Evolutionary conservation across 2,888 invertebrate genomes (phyloP), one percentile per base, ranked within the genome.

Genomic region (Listrodromus nycthemerus): DNA sequence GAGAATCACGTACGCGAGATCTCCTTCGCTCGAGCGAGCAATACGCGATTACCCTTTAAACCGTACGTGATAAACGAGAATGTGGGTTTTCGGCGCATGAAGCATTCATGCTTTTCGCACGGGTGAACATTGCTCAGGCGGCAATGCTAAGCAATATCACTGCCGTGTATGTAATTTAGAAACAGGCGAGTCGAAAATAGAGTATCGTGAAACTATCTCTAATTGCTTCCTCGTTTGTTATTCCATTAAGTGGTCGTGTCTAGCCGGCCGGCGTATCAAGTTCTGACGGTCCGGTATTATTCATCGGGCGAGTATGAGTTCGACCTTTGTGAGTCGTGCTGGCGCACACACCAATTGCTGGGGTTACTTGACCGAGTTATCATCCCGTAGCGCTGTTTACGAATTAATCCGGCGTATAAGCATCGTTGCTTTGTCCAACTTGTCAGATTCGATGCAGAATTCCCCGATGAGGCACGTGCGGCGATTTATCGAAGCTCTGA

Each of bases 191-290:
- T 80, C 78, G 83, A 67, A 41, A 86, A 88, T 84, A 82, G 86
- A 76, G 76, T 85, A 84, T 87, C 86, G 83, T 84, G 87, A 86
- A 88, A 86, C 87, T 83, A 84, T 37, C 82, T 88, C 86, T 89
- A 90, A 90, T 90, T 90, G 89, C 88, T 84, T 87, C 70, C 88
- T 89, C 89, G 87, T 90, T 90, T 90, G 89, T 89, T 90, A 90
- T 90, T 90, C 90, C 90, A 90, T 90, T 90, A 90, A 87, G 86
- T 86, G 85, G 85, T 86, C 80, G 74, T 86, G 87, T 89, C 87
- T 88, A 85, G 10, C 3, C 85, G 75, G 85, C 76, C 79, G 82
- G 80, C 86, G 86, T 86, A 87, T 88, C 89, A 89, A 89, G 88
- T 89, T 89, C 84, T 87, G 87, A 71, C 71, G 85, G 67, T 66